Evolutionary conservation across 2,113 vertebrate species (phyloP).

Genomic region (Oreochromis niloticus): DNA sequence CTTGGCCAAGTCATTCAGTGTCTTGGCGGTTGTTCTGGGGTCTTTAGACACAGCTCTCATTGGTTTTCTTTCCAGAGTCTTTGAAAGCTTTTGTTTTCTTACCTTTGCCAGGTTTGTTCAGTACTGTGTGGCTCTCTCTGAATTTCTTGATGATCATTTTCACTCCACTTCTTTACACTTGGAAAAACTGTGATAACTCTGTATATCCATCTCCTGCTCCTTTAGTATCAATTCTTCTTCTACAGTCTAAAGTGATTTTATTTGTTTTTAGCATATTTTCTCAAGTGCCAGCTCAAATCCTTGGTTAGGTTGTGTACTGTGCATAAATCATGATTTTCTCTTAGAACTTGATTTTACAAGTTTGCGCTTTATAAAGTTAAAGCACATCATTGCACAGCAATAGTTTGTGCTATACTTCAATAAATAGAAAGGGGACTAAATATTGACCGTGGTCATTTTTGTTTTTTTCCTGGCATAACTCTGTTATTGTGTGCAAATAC

Average conservation of each 20-base stretch:
- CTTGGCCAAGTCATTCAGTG: background rate
- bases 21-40: background rate
- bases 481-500: background rate
- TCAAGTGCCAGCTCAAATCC: background rate
- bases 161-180: background rate
- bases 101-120: background rate
- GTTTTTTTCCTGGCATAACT: background rate
- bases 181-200: background rate
- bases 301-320: background rate
- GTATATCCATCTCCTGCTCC: background rate
- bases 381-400: background rate
- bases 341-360: background rate
- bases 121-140: background rate
- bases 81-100: background rate
- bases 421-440: background rate
- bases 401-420: background rate
- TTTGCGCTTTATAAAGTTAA: background rate
- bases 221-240: background rate
- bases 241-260: background rate
- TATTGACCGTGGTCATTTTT: background rate
- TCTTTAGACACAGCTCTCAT: background rate
- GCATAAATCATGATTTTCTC: background rate
- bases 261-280: background rate
- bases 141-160: background rate
- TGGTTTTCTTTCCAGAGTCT: background rate